These are phyloP conservation scores for Alitta virens DNA, from an alignment of 2,888 invertebrate species.

Conservation along the genomic window DNA sequence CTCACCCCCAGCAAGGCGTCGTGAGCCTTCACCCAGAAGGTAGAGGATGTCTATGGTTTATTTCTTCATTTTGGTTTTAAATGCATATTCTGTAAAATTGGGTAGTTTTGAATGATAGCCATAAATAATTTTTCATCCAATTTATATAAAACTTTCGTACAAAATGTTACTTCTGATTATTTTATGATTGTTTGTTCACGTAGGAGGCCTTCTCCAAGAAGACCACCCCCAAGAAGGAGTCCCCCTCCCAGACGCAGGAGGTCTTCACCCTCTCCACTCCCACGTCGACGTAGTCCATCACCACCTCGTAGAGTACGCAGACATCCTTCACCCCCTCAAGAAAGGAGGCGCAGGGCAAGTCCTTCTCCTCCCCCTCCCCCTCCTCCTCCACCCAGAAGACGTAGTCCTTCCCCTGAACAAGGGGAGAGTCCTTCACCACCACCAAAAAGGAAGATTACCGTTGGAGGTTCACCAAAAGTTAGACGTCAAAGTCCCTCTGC, in stretches of 20 bases:
- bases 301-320: background rate
- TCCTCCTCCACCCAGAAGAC: constrained; percentile 2
- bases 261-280: constrained; percentile 1
- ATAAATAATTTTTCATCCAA: no score
- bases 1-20: background rate
- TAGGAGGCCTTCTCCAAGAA: background rate
- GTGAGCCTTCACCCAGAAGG: no score
- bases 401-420: constrained; percentile 1
- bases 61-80: no score
- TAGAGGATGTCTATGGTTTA: no score
- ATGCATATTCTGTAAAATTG: no score
- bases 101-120: no score
- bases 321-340: constrained; percentile 3
- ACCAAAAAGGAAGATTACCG: background rate
- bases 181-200: no score
- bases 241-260: constrained; percentile 1
- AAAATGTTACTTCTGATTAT: no score
- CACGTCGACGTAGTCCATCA: background rate
- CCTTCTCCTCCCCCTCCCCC: constrained; percentile 3
- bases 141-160: no score
- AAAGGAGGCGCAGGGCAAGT: no score
- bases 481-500: background rate
- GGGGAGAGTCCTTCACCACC: background rate
- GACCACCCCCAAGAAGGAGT: background rate
- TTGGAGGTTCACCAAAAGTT: background rate